phyloP scores from a whole-genome alignment of 2,113 vertebrate genomes.

The Pagrus major region DNA sequence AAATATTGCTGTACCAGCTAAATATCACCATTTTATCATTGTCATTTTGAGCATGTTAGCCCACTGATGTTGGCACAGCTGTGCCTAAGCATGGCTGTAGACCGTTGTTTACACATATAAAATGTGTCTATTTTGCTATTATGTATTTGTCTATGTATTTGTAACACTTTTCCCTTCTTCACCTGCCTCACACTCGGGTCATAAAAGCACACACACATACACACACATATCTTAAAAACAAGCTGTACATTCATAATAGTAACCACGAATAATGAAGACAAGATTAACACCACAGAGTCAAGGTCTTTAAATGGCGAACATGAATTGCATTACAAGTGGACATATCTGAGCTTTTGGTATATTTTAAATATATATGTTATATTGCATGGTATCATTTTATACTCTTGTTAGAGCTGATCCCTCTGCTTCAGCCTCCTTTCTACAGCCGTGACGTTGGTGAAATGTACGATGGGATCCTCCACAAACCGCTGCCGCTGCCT shows the following conservation, averaged over 20 bases:
- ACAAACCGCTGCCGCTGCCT: slow-evolving; percentile 91
- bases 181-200: background rate
- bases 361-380: too few species aligned
- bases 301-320: background rate
- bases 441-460: slow-evolving; percentile 93
- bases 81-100: background rate
- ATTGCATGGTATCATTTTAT: background rate
- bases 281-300: background rate
- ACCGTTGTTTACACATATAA: background rate
- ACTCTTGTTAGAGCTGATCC: background rate
- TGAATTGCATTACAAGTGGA: background rate
- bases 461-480: slow-evolving; percentile 97
- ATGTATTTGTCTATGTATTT: background rate
- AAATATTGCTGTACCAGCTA: too few species aligned
- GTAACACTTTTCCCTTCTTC: background rate
- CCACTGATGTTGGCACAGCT: too few species aligned
- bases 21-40: too few species aligned
- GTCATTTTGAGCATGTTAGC: too few species aligned
- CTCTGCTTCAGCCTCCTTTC: slow-evolving; percentile 91
- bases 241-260: background rate
- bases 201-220: background rate
- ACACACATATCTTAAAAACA: too few species aligned
- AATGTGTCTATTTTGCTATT: background rate
- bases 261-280: background rate
- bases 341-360: background rate